Base-by-base conservation (phyloP, 1,140 invertebrate species). In the Drosophila sproati region DNA sequence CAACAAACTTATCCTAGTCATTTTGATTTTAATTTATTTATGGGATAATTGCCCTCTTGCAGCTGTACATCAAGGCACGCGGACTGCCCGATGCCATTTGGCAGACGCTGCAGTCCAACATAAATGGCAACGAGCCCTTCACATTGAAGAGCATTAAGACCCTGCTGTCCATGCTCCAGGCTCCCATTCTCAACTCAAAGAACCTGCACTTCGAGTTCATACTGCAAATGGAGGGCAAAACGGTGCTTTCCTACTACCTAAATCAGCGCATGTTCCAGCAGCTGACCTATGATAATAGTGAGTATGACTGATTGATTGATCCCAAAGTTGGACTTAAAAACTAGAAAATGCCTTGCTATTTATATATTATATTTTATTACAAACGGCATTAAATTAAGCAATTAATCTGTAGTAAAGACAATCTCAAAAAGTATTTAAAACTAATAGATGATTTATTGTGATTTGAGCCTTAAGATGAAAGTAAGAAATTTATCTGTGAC, bases 41-140 rank as follows among this genome's bases (percentile, higher is more conserved):
- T n/a, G 20, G 4, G 2, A 63, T 37, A 8, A 29, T 55, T 56
- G 5, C 73, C 59, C 63, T 12, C 31, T 48, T 80, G 29, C 57
- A 95, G 94, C 72, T 95, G 0, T 94, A 95, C 64, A 92, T 95
- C 6, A 95, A 95, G 92, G 93, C 93, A 2, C 93, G 94, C 66
- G 94, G 94, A 7, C 59, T 94, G 0, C 83, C 90, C 4, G 92
- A 93, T 52, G 87, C 87, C 31, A 76, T 91, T 39, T 82, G 93
- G 41, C 75, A 82, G 54, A 90, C 82, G 37, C 59, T 82, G 47
- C 93, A 78, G 75, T 92, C 72, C 67, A 93, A 82, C 80, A 2
- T 29, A 12, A 93, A 78, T 70, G 92, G 51, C 80, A 91, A 57
- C 73, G 91, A 67, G 82, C 93, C 87, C n/a, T 91, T 71, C 74